phyloP scores from a whole-genome alignment of 2,113 vertebrate species.

The Maccullochella peelii region DNA sequence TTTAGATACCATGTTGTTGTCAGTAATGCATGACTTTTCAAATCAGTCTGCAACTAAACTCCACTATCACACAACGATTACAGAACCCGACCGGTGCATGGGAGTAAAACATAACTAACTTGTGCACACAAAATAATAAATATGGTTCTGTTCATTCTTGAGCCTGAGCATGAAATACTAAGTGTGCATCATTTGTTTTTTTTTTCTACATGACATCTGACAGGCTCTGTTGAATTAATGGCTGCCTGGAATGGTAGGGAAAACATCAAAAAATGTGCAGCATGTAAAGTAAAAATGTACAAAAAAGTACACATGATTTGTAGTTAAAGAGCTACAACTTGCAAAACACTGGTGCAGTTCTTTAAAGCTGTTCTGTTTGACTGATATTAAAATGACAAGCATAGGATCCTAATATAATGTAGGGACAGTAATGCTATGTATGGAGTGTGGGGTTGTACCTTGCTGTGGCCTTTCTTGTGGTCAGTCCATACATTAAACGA shows the following conservation, averaged over 20 bases:
- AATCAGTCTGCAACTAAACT: too few species aligned
- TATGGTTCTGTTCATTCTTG: too few species aligned
- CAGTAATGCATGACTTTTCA: too few species aligned
- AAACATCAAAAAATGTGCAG: not conserved
- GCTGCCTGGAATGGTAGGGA: not conserved
- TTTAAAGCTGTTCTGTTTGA: not conserved
- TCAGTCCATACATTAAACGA: constrained; percentile 95
- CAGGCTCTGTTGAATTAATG: not conserved
- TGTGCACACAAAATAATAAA: too few species aligned
- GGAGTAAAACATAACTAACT: too few species aligned
- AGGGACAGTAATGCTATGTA: not conserved
- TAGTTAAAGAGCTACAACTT: not conserved
- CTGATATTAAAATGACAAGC: not conserved
- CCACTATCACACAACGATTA: too few species aligned
- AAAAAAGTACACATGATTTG: not conserved
- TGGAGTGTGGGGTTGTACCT: constrained; percentile 64
- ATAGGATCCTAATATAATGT: not conserved
- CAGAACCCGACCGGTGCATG: too few species aligned
- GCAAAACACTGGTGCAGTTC: not conserved
- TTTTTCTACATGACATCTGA: not conserved
- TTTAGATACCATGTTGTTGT: too few species aligned
- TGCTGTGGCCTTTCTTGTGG: constrained; percentile 94
- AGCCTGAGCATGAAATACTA: too few species aligned
- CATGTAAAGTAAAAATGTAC: not conserved
- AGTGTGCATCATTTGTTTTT: not conserved